These are phyloP conservation scores for Malurus alboscapulatus DNA, from an alignment of 2,113 vertebrate genomes.

Conservation along the genomic window DNA sequence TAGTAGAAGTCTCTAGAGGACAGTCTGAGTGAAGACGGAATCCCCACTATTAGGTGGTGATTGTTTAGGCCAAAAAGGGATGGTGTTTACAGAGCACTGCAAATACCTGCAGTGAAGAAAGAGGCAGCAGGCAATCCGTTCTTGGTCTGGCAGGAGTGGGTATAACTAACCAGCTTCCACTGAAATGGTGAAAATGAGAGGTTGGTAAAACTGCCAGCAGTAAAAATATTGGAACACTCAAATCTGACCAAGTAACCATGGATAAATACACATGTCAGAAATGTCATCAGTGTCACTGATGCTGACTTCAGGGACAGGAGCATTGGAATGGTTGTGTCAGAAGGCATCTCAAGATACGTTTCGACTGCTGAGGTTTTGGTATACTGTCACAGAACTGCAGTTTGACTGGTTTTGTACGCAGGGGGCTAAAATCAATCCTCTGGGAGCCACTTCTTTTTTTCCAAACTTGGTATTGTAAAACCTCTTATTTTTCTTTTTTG, in stretches of 20 bases:
- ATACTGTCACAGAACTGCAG: neutral
- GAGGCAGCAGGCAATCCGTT: neutral
- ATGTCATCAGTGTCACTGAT: neutral
- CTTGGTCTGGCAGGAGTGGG: neutral
- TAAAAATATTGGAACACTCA: neutral
- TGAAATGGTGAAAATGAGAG: fast-evolving
- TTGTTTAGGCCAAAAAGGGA: neutral
- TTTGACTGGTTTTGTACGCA: neutral
- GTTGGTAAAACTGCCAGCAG: neutral
- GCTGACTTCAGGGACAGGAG: neutral
- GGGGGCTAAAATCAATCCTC: fast-evolving
- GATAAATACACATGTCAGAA: neutral
- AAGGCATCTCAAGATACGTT: neutral
- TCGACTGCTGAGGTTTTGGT: neutral
- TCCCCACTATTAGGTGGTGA: neutral
- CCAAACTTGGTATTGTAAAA: neutral
- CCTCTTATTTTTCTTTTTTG: neutral
- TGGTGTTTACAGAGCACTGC: fast-evolving
- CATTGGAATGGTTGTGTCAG: neutral
- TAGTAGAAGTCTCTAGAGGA: fast-evolving
- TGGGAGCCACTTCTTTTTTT: fast-evolving
- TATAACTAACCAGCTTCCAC: neutral
- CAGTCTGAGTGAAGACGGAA: neutral
- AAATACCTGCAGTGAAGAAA: neutral
- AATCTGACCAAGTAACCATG: neutral